Base-by-base conservation (phyloP, 2,113 vertebrate genomes). In the Urocynchramus pylzowi region DNA sequence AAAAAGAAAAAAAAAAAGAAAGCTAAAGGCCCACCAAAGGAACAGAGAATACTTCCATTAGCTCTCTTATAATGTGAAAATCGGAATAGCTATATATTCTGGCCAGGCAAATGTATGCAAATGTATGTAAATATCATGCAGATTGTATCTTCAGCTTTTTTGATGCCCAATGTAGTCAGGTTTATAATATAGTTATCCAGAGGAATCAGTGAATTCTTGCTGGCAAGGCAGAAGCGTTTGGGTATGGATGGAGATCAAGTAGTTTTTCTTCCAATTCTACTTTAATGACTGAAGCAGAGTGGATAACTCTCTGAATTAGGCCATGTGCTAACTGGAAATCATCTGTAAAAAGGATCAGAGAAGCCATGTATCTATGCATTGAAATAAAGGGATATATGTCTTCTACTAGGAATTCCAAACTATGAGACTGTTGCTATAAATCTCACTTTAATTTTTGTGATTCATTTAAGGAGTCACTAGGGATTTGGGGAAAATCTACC, bases 131-230 rank as follows among this genome's bases (percentile, higher is more conserved):
- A 97, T 96, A 6, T 81, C n/a, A 97, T 97, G 95, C 94, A 96
- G 96, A 96, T 97, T 79, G 45, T 96, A 97, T 97, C 97, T 96
- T 86, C 81, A 96, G 82, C 81, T 91, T 96, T 97, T 97, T 95
- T 95, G 95, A 97, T 96, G 95, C 95, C 95, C 93, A 86, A 0
- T 91, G 87, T 92, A 92, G 91, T 94, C 94, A 94, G 80, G 94
- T 96, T 91, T 94, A 52, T 93, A 93, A 94, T 94, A 86, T 1
- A 84, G 94, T 94, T 97, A 97, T 96, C 95, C 84, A 92, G 92
- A 97, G 77, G 84, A 96, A 96, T 97, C 96, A 93, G 81, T 92
- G 90, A 93, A 95, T 96, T 96, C 90, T 97, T 96, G 91, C 85
- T 96, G 93, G 92, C 59, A 3, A 94, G 83, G 92, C 95, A 96